phyloP scores from a whole-genome alignment of 1,140 invertebrate genomes.

The Halictus rubicundus region DNA sequence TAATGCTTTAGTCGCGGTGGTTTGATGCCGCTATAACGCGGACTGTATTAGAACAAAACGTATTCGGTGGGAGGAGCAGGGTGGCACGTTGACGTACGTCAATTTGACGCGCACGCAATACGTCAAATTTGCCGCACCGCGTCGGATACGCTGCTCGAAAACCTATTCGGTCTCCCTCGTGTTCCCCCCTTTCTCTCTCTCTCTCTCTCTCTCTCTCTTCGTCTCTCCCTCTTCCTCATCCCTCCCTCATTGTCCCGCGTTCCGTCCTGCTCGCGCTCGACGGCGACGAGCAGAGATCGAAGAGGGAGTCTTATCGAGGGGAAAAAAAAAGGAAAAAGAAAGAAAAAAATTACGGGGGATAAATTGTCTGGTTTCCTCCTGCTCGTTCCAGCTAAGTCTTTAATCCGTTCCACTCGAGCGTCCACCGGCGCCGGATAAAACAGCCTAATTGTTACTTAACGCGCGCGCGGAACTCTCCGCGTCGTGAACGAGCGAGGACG shows the following conservation, averaged over 20 bases:
- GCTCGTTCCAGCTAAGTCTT: neutral
- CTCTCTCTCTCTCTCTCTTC: too few relatives aligned
- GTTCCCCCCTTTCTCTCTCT: neutral
- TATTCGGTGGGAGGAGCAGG: constrained; percentile 27
- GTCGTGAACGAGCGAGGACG: neutral
- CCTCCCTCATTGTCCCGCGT: too few relatives aligned
- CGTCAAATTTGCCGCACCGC: constrained; percentile 49
- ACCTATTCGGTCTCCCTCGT: constrained; percentile 3
- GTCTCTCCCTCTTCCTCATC: too few relatives aligned
- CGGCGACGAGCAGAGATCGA: neutral
- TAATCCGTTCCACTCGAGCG: constrained; percentile 15
- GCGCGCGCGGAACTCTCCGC: constrained; percentile 2
- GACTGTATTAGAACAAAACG: constrained; percentile 48
- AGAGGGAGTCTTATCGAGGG: neutral
- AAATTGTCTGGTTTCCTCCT: constrained; percentile 11
- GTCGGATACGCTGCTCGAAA: constrained; percentile 19
- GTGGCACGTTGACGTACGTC: constrained; percentile 47
- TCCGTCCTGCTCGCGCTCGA: too few relatives aligned
- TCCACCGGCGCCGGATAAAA: neutral
- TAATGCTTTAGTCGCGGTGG: constrained; percentile 19
- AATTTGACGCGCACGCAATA: constrained; percentile 50
- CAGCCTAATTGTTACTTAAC: constrained; percentile 1
- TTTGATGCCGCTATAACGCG: constrained; percentile 36
- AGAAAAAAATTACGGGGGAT: neutral
- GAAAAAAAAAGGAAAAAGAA: too few relatives aligned